Conservation (phyloP, 2,113 vertebrate species). For the Typhlomys cinereus region DNA sequence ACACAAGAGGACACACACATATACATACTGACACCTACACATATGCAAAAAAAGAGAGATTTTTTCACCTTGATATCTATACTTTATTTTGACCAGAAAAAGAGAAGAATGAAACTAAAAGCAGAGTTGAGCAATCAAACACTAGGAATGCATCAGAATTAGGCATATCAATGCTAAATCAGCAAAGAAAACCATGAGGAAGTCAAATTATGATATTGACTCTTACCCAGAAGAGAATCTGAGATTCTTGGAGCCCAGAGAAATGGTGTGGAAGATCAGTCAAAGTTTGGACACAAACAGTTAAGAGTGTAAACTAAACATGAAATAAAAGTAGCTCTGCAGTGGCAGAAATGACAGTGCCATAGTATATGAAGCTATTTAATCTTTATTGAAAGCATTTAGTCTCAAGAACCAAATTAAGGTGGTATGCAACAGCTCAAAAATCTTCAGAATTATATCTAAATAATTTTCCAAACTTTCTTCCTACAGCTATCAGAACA, state of each 20-base stretch:
- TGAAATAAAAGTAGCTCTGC: too few species aligned
- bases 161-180: background rate
- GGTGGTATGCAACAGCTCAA: background rate
- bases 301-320: too few species aligned
- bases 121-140: background rate
- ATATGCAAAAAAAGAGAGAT: too few species aligned
- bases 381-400: background rate
- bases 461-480: background rate
- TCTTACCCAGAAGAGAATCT: background rate
- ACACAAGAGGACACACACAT: too few species aligned
- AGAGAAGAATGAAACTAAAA: background rate
- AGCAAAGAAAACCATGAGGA: background rate
- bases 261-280: too few species aligned
- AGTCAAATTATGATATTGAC: background rate
- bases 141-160: background rate
- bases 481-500: background rate
- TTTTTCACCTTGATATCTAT: too few species aligned
- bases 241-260: background rate
- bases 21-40: too few species aligned
- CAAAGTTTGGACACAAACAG: too few species aligned
- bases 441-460: background rate
- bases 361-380: background rate
- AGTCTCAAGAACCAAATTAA: background rate
- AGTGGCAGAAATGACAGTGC: too few species aligned
- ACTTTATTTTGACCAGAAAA: background rate